These are phyloP conservation scores for Heliocidaris erythrogramma DNA, from an alignment of 35 echinoderm and acorn worm genomes.

Conservation along the genomic window DNA sequence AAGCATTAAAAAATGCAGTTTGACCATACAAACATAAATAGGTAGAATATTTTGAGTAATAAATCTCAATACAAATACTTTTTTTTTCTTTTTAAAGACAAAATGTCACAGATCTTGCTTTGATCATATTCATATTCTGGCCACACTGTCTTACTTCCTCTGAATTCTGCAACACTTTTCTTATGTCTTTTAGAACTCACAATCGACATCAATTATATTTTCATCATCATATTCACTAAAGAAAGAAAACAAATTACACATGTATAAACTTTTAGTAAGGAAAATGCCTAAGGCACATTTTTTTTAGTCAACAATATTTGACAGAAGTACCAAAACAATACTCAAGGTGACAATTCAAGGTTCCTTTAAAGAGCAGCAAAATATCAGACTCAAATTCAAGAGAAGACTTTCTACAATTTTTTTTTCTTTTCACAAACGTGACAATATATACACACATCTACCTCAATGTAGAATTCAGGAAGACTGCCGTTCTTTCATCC, in stretches of 20 bases:
- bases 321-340: not conserved
- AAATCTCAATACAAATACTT: not conserved
- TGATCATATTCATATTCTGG: not conserved
- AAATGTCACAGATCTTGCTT: not conserved
- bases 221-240: not conserved
- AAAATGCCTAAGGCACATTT: too few species aligned
- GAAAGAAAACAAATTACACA: too few species aligned
- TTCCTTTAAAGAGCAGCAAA: not conserved
- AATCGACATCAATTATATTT: not conserved
- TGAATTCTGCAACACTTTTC: not conserved
- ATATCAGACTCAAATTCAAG: too few species aligned
- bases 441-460: not conserved
- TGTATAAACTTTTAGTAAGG: too few species aligned
- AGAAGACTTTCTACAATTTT: too few species aligned
- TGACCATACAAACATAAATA: too few species aligned
- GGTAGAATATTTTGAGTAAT: not conserved
- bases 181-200: not conserved
- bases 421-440: too few species aligned
- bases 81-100: not conserved
- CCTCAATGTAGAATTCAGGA: not conserved
- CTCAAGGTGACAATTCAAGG: not conserved
- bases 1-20: too few species aligned
- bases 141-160: too few species aligned
- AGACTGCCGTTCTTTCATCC: not conserved
- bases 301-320: not conserved